These are phyloP conservation scores for Scopus umbretta DNA, from an alignment of 2,113 vertebrate genomes.

Conservation along the genomic window DNA sequence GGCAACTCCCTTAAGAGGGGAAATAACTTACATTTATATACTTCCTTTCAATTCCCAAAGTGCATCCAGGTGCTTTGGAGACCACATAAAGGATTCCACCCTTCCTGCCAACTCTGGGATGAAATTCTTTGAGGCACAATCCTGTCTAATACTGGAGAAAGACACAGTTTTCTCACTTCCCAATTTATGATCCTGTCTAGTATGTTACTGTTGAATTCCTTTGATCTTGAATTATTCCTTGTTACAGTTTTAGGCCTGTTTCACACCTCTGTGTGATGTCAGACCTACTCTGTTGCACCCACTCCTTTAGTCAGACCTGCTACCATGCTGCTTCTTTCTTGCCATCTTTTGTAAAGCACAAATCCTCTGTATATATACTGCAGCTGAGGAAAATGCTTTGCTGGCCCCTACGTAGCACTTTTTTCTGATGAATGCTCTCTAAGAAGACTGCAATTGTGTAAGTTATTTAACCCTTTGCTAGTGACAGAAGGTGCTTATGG, in stretches of 20 bases:
- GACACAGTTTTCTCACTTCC: background rate
- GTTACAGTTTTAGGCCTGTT: background rate
- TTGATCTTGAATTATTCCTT: background rate
- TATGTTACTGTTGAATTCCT: background rate
- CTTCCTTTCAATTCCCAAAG: background rate
- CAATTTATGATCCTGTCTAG: background rate
- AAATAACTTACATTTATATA: background rate
- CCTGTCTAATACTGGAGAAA: background rate
- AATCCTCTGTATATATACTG: background rate
- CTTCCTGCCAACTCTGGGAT: background rate
- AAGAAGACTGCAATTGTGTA: background rate
- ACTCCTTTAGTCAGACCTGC: background rate
- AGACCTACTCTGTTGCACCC: background rate
- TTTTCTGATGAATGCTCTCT: background rate
- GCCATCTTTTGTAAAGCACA: background rate
- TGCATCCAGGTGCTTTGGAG: background rate
- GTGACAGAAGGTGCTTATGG: background rate
- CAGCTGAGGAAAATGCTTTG: background rate
- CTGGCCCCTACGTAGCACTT: background rate
- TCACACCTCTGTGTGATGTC: background rate
- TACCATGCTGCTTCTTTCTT: background rate
- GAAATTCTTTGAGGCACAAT: background rate
- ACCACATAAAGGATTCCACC: background rate
- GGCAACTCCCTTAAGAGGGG: background rate
- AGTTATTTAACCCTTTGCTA: background rate